These are phyloP conservation scores for Balanococcus diminutus DNA, from an alignment of 2,888 invertebrate genomes.

Conservation along the genomic window DNA sequence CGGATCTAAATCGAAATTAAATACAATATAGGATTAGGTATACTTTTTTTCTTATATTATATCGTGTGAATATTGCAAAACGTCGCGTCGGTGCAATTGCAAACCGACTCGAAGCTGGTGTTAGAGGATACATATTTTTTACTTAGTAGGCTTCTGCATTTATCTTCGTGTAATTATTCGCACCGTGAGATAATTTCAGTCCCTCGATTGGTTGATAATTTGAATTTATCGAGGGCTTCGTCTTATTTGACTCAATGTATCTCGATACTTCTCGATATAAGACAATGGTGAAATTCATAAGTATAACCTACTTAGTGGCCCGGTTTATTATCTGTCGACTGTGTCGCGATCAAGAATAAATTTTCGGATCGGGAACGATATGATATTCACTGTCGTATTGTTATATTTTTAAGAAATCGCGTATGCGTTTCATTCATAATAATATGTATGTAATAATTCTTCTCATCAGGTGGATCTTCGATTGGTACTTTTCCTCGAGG, in stretches of 20 bases:
- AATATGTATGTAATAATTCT: not conserved
- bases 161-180: not conserved
- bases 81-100: not conserved
- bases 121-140: not conserved
- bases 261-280: not conserved
- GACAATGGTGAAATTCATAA: constrained; percentile 1
- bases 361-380: not conserved
- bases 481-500: too few species aligned
- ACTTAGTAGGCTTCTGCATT: not conserved
- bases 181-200: not conserved
- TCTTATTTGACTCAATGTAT: not conserved
- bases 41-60: not conserved
- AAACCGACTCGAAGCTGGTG: not conserved
- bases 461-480: not conserved
- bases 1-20: constrained; percentile 1
- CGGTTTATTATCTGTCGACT: not conserved
- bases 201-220: not conserved
- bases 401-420: not conserved
- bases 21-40: not conserved
- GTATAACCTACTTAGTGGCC: not conserved
- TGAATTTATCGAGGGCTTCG: not conserved
- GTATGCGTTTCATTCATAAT: not conserved
- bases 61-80: not conserved
- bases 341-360: not conserved
- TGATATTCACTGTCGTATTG: too few species aligned